Percentiles rank a stretch among this genome's conserved stretches.
These are phyloP conservation scores for Himantopus leucocephalus DNA, from an alignment of 2,113 vertebrate species.

Conservation along the genomic window DNA sequence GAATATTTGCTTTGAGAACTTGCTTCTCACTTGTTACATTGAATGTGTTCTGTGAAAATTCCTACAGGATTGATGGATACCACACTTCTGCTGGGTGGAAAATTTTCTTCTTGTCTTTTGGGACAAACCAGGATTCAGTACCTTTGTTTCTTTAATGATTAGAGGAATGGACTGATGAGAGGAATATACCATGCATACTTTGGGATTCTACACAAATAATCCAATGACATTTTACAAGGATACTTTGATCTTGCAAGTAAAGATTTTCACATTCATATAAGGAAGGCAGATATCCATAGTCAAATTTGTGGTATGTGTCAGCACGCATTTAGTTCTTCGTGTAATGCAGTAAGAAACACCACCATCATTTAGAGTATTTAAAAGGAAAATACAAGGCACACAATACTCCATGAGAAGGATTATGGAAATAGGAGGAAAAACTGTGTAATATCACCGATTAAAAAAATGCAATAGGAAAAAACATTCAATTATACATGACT, in stretches of 20 bases:
- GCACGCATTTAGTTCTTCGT: neutral
- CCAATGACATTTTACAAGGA: neutral
- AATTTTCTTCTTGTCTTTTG: neutral
- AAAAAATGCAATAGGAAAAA: neutral
- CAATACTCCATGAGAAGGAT: fast-evolving
- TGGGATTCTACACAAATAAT: neutral
- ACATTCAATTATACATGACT: neutral
- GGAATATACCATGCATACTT: neutral
- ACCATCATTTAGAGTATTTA: neutral
- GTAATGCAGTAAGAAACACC: neutral
- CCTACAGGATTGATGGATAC: neutral
- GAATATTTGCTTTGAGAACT: neutral
- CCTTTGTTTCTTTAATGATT: neutral
- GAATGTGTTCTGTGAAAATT: neutral
- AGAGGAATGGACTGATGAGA: neutral
- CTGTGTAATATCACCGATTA: neutral
- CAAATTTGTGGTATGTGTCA: neutral
- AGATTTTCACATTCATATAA: neutral
- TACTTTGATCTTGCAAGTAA: neutral
- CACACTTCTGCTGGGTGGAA: neutral
- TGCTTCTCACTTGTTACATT: neutral
- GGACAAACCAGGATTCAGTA: neutral
- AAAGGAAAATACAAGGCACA: neutral
- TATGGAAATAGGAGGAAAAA: neutral
- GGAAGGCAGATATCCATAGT: neutral